These are phyloP conservation scores for Salmo trutta DNA, from an alignment of 2,797 vertebrate genomes.

Conservation along the genomic window DNA sequence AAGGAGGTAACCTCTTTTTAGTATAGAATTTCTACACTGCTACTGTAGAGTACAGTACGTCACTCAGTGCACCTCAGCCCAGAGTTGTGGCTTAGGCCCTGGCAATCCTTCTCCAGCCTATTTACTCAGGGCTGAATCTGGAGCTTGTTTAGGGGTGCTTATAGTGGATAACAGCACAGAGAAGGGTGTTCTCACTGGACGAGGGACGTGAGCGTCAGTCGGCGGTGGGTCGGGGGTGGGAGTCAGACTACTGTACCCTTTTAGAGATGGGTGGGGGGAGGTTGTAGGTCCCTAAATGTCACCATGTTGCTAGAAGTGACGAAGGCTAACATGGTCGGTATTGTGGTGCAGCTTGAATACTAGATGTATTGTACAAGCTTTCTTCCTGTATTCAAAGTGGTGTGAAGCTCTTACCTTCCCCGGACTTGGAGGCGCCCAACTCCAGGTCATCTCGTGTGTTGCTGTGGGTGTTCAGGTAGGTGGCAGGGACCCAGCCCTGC, in stretches of 20 bases:
- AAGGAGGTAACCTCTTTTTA: slow-evolving; percentile 38
- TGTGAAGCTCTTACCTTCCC: slow-evolving; percentile 84
- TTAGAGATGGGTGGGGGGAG: neutral
- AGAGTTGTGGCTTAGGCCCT: slow-evolving; percentile 53
- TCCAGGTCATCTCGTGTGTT: slow-evolving; percentile 92
- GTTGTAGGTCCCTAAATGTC: slow-evolving; percentile 39
- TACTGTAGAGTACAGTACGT: slow-evolving; percentile 48
- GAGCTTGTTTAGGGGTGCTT: slow-evolving; percentile 61
- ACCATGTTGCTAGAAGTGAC: neutral
- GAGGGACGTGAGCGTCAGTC: slow-evolving; percentile 37
- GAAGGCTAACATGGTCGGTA: neutral
- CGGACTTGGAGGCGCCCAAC: slow-evolving; percentile 86
- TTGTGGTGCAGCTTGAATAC: neutral
- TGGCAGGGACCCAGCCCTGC: slow-evolving; percentile 98
- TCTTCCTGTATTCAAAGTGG: neutral
- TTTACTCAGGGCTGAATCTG: slow-evolving; percentile 66
- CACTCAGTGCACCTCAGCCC: slow-evolving; percentile 32
- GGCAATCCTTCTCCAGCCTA: slow-evolving; percentile 34
- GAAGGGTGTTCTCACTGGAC: slow-evolving; percentile 50
- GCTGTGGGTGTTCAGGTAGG: slow-evolving; percentile 92
- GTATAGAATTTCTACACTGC: slow-evolving; percentile 42
- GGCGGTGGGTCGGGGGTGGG: slow-evolving; percentile 16
- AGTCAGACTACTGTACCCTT: neutral
- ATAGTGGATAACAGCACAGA: slow-evolving; percentile 58
- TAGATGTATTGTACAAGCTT: neutral